Conservation (phyloP, 2,113 vertebrate species). For the Myotis lucifugus region DNA sequence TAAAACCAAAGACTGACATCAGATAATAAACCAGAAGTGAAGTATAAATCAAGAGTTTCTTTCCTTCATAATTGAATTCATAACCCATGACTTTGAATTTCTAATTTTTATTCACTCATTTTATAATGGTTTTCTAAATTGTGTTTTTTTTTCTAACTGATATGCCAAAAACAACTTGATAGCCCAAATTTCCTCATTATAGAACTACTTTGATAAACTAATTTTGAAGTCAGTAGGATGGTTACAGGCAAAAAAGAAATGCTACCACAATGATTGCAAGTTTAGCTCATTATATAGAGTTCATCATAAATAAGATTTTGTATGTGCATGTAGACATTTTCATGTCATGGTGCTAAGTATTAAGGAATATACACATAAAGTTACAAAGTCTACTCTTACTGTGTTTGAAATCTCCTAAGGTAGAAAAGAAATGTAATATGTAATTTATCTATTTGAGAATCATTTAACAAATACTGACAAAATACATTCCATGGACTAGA, state of each 20-base stretch:
- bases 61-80: conserved; percentile 59
- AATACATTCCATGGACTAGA: not conserved
- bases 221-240: conserved; percentile 15
- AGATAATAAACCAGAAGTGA: conserved; percentile 43
- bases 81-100: conserved; percentile 61
- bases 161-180: conserved; percentile 43
- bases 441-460: not conserved
- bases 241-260: conserved; percentile 36
- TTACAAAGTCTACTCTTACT: not conserved
- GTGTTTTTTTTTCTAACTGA: conserved; percentile 22
- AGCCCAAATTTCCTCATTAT: conserved; percentile 27
- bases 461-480: not conserved
- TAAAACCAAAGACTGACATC: conserved; percentile 28
- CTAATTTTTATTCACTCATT: conserved; percentile 48
- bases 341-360: not conserved
- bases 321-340: not conserved
- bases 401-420: not conserved
- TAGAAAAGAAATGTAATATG: not conserved
- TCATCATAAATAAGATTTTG: not conserved
- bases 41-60: conserved; percentile 22
- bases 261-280: not conserved
- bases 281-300: not conserved
- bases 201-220: conserved; percentile 33
- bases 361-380: not conserved
- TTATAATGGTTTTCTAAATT: conserved; percentile 56